Percentiles rank a stretch among this genome's conserved stretches.
These are phyloP conservation scores for Ceriagrion tenellum DNA, from an alignment of 2,888 invertebrate genomes.

Conservation along the genomic window DNA sequence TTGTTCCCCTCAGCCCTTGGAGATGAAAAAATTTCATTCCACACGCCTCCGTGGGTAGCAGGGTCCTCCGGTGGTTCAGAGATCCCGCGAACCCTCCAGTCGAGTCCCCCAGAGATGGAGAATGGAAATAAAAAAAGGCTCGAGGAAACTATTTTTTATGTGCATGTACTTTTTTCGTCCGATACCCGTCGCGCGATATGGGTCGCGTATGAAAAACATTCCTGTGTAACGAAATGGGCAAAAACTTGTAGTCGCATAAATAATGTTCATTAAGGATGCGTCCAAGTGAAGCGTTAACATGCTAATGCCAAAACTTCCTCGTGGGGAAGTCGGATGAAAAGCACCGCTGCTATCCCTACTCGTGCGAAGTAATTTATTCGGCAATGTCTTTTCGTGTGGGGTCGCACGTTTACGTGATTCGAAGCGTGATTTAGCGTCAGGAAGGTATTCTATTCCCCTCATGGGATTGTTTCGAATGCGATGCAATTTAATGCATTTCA, in stretches of 20 bases:
- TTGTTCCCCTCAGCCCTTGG: slow-evolving; percentile 4
- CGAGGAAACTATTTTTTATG: neutral
- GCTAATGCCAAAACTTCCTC: neutral
- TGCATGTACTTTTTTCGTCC: neutral
- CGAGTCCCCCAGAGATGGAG: neutral
- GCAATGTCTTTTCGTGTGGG: neutral
- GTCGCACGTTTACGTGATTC: neutral
- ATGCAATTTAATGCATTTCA: neutral
- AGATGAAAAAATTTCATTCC: slow-evolving; percentile 42
- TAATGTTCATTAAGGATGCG: slow-evolving; percentile 22
- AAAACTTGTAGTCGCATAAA: slow-evolving; percentile 30
- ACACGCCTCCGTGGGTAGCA: slow-evolving; percentile 37
- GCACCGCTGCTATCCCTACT: neutral
- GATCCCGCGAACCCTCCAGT: neutral
- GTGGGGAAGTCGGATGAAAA: neutral
- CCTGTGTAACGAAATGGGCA: neutral
- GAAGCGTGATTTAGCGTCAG: slow-evolving; percentile 33
- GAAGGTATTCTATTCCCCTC: neutral
- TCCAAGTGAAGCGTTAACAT: neutral
- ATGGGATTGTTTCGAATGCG: neutral
- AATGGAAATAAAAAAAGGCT: neutral
- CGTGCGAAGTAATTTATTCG: neutral
- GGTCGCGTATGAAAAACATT: neutral
- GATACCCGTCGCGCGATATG: neutral
- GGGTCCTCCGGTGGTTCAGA: neutral